Evolutionary conservation across 2,888 invertebrate genomes (phyloP), one percentile per base, ranked within the genome.

Genomic region (Lithophane leautieri): DNA sequence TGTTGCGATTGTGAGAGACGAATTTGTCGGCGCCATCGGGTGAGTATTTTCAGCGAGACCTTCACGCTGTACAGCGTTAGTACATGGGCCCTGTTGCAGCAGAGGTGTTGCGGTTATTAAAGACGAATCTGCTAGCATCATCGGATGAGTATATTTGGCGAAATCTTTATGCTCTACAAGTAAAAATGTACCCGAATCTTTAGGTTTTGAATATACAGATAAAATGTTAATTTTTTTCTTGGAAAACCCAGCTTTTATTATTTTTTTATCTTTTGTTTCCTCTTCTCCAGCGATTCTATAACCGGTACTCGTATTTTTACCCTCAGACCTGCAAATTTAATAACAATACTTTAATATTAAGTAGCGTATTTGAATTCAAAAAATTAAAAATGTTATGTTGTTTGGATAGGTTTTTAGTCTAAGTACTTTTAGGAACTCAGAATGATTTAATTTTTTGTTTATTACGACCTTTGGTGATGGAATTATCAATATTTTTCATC

Each of bases 231-330:
- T 40, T 40, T 61, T 61, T 61, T 61, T 61, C 61, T 61, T 34
- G 61, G 61, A 61, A 61, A 56, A 56, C 56, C 56, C 56, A 56
- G 56, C 56, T 56, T 56, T 56, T 56, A 56, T 56, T 25, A 25
- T 61, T 61, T 61, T 61, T 61, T 61, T 40, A 61, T 61, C 61
- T 61, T 61, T 61, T 61, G 61, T 61, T 61, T 61, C 40, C 61
- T 61, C 61, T 61, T 61, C 40, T 61, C 61, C 61, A 61, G 61
- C 61, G 61, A 61, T 61, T 61, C 61, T 61, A 61, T 61, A 61
- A 61, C 61, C 61, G 61, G 61, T 61, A 61, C 61, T 61, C 61
- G 61, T 61, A 61, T 61, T 61, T 61, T 61, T 60, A 60, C 60
- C 34, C 60, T 60, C 60, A 60, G 60, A 60, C 61, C 61, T 61